A percentile compares a stretch with the other conserved stretches of the same genome.
Conservation (phyloP, 2,888 invertebrate species). For the Mactromeris polynyma region DNA sequence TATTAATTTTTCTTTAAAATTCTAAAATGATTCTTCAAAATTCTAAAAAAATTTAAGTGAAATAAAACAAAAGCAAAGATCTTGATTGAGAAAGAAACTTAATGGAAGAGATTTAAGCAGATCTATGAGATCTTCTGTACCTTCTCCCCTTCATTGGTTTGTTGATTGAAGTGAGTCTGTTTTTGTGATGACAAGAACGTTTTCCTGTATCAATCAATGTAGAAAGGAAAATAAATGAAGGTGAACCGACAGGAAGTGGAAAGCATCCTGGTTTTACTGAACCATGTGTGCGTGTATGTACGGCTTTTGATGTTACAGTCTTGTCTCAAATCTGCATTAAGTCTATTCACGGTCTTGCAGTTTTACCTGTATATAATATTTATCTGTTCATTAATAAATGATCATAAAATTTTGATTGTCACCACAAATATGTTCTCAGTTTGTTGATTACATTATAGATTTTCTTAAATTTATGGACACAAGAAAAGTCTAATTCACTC, state of each 20-base stretch:
- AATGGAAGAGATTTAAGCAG: neutral
- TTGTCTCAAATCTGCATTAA: too few relatives aligned
- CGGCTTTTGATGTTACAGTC: too few relatives aligned
- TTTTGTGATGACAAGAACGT: neutral
- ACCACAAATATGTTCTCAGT: too few relatives aligned
- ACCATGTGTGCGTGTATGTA: neutral
- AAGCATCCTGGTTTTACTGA: neutral
- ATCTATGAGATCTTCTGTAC: neutral
- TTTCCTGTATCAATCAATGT: neutral
- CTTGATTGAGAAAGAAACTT: neutral
- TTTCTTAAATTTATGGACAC: too few relatives aligned
- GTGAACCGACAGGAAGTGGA: neutral
- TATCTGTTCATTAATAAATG: too few relatives aligned
- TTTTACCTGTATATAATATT: too few relatives aligned
- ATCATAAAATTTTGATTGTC: too few relatives aligned
- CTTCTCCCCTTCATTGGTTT: neutral
- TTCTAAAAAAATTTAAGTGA: neutral
- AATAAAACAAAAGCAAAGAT: neutral
- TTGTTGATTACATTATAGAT: too few relatives aligned
- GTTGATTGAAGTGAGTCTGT: slow-evolving; percentile 13
- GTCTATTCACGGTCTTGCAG: too few relatives aligned
- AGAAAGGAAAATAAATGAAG: slow-evolving; percentile 10
- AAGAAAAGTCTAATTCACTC: too few relatives aligned
- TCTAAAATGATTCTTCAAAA: too few relatives aligned
- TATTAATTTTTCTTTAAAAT: too few relatives aligned